Evolutionary conservation across 2,113 vertebrate species (phyloP).

Genomic region (Sinocyclocheilus maitianheensis): DNA sequence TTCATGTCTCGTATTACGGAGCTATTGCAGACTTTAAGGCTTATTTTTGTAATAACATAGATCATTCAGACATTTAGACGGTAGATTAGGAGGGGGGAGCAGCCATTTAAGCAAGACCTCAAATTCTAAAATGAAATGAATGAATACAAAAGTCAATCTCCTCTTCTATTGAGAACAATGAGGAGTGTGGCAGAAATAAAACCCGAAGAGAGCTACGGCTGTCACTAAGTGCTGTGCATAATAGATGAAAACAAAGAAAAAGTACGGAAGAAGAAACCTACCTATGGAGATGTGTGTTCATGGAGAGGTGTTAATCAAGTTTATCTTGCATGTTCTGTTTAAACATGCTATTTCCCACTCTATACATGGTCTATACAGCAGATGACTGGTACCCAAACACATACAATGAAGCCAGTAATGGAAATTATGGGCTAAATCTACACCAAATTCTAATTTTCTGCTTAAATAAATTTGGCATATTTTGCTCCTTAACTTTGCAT

Average conservation of each 20-base stretch:
- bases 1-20: not conserved
- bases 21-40: conserved; percentile 5
- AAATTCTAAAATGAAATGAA: not conserved
- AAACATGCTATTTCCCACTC: not conserved
- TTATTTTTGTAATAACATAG: conserved; percentile 14
- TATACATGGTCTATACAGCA: not conserved
- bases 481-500: not conserved
- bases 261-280: not conserved
- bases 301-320: not conserved
- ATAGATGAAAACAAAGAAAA: conserved; percentile 6
- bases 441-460: not conserved
- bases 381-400: not conserved
- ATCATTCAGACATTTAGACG: conserved; percentile 12
- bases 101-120: conserved; percentile 29
- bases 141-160: conserved; percentile 28
- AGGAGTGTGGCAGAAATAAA: conserved; percentile 19
- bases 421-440: not conserved
- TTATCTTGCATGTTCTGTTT: not conserved
- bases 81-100: not conserved
- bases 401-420: not conserved
- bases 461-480: not conserved
- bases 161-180: not conserved
- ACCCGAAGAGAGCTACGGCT: not conserved
- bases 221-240: not conserved
- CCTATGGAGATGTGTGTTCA: not conserved